phyloP scores from a whole-genome alignment of 2,113 vertebrate species.

The Choloepus hoffmanni region DNA sequence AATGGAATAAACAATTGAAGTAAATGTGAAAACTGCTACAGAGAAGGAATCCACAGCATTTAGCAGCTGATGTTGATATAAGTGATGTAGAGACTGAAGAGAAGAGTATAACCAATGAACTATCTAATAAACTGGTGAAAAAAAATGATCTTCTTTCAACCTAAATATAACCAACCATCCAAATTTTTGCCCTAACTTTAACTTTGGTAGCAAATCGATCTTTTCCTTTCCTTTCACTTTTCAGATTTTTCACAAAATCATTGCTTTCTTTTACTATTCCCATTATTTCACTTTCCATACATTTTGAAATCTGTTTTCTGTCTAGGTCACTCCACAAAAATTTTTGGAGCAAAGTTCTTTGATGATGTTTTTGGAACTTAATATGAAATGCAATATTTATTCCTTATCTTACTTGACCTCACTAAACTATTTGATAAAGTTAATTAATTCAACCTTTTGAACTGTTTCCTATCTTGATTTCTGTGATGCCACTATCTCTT shows the following conservation, averaged over 20 bases:
- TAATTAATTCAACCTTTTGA: constrained; percentile 30
- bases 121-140: background rate
- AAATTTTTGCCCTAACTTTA: background rate
- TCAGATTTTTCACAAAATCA: background rate
- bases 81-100: background rate
- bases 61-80: background rate
- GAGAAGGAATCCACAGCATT: background rate
- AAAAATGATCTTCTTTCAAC: background rate
- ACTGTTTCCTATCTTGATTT: constrained; percentile 28
- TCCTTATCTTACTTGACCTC: constrained; percentile 50
- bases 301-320: constrained; percentile 56
- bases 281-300: background rate
- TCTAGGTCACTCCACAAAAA: background rate
- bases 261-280: constrained; percentile 36
- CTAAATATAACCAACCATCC: background rate
- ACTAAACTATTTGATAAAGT: constrained; percentile 9
- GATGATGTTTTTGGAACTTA: constrained; percentile 7
- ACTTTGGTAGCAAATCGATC: background rate
- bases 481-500: background rate
- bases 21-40: background rate
- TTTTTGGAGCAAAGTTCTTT: constrained; percentile 39
- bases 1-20: background rate
- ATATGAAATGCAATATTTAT: background rate
- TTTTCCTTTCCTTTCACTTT: background rate
- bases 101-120: background rate